A percentile compares a stretch with the other conserved stretches of the same genome.
phyloP scores from a whole-genome alignment of 1,140 invertebrate species.

The Carposina sasakii region DNA sequence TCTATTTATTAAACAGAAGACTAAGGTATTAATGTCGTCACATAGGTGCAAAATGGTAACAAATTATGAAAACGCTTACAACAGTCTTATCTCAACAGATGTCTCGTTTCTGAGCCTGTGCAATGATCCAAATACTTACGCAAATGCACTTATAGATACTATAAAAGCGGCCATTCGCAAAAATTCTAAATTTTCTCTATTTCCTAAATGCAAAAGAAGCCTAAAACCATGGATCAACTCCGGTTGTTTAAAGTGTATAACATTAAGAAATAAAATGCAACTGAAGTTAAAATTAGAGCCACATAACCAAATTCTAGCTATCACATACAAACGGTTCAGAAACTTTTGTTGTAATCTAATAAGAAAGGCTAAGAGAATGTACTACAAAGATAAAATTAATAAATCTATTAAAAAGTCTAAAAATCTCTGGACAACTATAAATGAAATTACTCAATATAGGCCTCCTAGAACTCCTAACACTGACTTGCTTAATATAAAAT shows the following conservation, averaged over 20 bases:
- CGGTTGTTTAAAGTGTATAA: conserved; percentile 2
- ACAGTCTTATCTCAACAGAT: not conserved
- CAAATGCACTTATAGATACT: not conserved
- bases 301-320: not conserved
- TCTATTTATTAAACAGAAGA: too few species aligned
- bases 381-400: not conserved
- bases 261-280: conserved; percentile 9
- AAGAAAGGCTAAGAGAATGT: not conserved
- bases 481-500: not conserved
- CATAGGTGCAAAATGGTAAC: not conserved
- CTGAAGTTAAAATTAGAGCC: not conserved
- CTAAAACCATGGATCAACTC: conserved; percentile 11
- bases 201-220: not conserved
- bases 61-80: not conserved
- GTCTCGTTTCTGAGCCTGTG: not conserved
- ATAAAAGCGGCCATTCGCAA: not conserved
- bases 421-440: conserved; percentile 5
- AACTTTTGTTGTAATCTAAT: conserved; percentile 8
- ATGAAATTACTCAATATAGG: conserved; percentile 9
- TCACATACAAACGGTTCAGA: conserved; percentile 6
- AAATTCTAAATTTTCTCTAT: not conserved
- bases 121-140: not conserved
- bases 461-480: not conserved
- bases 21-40: too few species aligned
- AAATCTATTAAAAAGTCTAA: conserved; percentile 5